Conservation (phyloP, 2,888 invertebrate genomes). For the Tipula lateralis region DNA sequence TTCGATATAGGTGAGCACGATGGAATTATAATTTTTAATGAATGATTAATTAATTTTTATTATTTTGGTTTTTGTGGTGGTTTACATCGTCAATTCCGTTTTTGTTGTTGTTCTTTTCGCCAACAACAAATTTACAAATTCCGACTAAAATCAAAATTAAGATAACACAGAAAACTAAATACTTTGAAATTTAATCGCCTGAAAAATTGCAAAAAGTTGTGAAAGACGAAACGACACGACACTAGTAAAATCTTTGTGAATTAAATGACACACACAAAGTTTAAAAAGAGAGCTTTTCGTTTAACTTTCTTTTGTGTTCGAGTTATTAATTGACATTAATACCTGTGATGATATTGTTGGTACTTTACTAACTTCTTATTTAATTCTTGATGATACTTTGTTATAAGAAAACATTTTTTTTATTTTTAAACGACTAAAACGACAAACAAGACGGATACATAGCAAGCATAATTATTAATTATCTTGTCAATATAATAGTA, state of each 20-base stretch:
- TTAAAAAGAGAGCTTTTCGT: background rate
- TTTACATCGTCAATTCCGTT: background rate
- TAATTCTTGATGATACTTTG: background rate
- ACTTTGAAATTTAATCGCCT: conserved; percentile 1
- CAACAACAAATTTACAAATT: background rate
- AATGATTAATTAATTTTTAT: background rate
- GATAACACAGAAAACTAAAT: background rate
- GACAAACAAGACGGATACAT: background rate
- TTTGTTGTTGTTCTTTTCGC: no score
- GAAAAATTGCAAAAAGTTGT: background rate
- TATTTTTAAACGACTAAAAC: background rate
- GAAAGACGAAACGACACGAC: background rate
- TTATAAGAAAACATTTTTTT: no score
- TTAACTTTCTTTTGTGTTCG: background rate
- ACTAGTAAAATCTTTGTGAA: background rate
- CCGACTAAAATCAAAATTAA: background rate
- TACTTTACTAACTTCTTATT: background rate
- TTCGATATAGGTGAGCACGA: no score
- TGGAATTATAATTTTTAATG: background rate
- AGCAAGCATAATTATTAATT: background rate
- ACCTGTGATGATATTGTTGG: conserved; percentile 6
- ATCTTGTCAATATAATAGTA: background rate
- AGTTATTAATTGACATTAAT: background rate
- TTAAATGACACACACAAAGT: background rate
- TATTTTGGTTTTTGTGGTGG: background rate